A percentile compares a stretch with the other conserved stretches of the same genome.
These are phyloP conservation scores for Abrostola tripartita DNA, from an alignment of 2,888 invertebrate genomes.

Conservation along the genomic window DNA sequence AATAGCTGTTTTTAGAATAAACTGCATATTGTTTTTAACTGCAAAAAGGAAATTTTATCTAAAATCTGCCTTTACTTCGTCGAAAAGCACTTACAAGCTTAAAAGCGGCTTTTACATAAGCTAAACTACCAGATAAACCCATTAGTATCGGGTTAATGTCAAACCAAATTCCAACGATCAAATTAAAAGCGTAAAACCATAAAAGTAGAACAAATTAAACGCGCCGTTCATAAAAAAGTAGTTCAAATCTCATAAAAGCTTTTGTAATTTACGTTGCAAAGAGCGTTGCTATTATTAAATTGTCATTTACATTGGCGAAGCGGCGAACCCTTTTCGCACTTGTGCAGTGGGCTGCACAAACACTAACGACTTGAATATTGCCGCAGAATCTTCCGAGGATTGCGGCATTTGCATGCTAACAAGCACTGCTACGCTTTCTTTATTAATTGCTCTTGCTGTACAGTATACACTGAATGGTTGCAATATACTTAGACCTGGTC, in stretches of 20 bases:
- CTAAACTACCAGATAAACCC: not conserved
- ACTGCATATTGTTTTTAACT: too few relatives aligned
- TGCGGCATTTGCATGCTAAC: constrained; percentile 79
- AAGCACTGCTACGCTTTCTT: constrained; percentile 68
- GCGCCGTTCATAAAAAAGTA: constrained; percentile 39
- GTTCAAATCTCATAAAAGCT: constrained; percentile 55
- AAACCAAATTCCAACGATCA: constrained; percentile 1
- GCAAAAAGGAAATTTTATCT: too few relatives aligned
- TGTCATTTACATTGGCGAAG: constrained; percentile 61
- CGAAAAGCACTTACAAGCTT: too few relatives aligned
- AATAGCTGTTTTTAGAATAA: too few relatives aligned
- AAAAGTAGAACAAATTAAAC: constrained; percentile 37
- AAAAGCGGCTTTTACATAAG: too few relatives aligned
- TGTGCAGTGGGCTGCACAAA: constrained; percentile 70
- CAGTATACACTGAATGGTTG: constrained; percentile 3
- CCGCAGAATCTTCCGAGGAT: constrained; percentile 72
- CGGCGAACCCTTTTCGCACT: constrained; percentile 68
- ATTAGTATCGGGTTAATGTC: too few relatives aligned
- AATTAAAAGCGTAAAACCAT: constrained; percentile 31
- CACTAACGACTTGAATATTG: constrained; percentile 81
- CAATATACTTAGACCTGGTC: constrained; percentile 17
- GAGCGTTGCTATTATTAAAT: constrained; percentile 63
- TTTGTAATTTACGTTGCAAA: constrained; percentile 52
- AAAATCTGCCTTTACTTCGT: too few relatives aligned
- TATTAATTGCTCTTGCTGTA: constrained; percentile 69